A percentile compares a stretch with the other conserved stretches of the same genome.
Evolutionary conservation across 1,140 invertebrate species (phyloP).

Genomic region (Cydia amplana): DNA sequence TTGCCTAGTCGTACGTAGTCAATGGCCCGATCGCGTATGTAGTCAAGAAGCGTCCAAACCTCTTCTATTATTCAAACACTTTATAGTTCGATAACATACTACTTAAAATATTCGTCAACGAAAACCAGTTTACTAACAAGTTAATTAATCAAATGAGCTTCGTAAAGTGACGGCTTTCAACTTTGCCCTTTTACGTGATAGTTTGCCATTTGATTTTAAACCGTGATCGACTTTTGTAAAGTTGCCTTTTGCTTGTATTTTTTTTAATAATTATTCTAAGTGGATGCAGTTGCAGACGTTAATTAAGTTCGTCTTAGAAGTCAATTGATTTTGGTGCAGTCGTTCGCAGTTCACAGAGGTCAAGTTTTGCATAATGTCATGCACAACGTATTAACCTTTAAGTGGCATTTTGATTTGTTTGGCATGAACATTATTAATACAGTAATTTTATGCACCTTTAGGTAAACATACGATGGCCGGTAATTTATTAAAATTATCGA

Average conservation of each 20-base stretch:
- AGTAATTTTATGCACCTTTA: not conserved
- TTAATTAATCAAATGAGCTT: constrained; percentile 9
- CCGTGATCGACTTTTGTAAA: not conserved
- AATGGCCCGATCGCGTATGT: not conserved
- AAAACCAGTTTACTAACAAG: not conserved
- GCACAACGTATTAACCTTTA: constrained; percentile 1
- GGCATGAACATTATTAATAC: not conserved
- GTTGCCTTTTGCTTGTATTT: not conserved
- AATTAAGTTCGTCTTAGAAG: not conserved
- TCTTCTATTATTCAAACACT: not conserved
- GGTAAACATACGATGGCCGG: not conserved
- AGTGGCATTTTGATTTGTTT: not conserved
- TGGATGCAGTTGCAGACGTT: not conserved
- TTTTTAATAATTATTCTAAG: not conserved
- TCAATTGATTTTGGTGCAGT: not conserved
- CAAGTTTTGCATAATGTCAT: not conserved
- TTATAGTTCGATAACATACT: not conserved
- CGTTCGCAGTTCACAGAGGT: not conserved
- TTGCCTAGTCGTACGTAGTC: not conserved
- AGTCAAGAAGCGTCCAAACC: not conserved
- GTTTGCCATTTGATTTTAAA: constrained; percentile 1
- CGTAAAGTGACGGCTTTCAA: not conserved
- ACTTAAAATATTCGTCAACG: not conserved
- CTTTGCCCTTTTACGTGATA: not conserved
- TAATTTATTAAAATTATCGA: not conserved